phyloP scores from a whole-genome alignment of 2,888 invertebrate species.

The Pheosia gnoma region DNA sequence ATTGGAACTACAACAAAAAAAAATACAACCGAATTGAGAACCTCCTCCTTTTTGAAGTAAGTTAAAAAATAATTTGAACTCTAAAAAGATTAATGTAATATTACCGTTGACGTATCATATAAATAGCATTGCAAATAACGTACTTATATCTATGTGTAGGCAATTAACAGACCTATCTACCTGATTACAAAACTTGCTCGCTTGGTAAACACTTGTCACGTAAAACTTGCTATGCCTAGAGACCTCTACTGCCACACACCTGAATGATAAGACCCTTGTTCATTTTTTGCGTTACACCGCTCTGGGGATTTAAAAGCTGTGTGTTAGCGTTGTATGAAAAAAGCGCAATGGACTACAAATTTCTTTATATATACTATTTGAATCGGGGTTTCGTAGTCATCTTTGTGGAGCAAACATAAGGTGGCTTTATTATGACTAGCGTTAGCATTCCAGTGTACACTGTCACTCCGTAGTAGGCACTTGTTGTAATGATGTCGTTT shows the following conservation, averaged over 20 bases:
- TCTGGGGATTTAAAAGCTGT: not conserved
- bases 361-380: constrained; percentile 8
- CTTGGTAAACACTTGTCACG: constrained; percentile 45
- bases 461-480: constrained; percentile 45
- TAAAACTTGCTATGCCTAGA: constrained; percentile 33
- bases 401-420: constrained; percentile 38
- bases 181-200: constrained; percentile 36
- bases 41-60: too few species aligned
- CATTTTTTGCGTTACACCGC: constrained; percentile 20
- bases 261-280: not conserved
- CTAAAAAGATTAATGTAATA: too few species aligned
- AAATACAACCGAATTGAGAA: too few species aligned
- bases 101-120: too few species aligned
- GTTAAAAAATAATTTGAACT: too few species aligned
- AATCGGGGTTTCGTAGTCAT: constrained; percentile 19
- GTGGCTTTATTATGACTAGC: constrained; percentile 51
- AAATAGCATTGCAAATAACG: too few species aligned
- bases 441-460: constrained; percentile 44
- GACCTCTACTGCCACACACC: constrained; percentile 9
- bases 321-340: not conserved
- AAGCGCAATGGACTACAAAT: constrained; percentile 19
- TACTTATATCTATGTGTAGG: constrained; percentile 17
- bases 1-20: too few species aligned
- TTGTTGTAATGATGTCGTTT: constrained; percentile 62
- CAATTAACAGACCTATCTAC: constrained; percentile 39